Evolutionary conservation across 2,888 invertebrate genomes (phyloP).

Genomic region (Eurois occulta): DNA sequence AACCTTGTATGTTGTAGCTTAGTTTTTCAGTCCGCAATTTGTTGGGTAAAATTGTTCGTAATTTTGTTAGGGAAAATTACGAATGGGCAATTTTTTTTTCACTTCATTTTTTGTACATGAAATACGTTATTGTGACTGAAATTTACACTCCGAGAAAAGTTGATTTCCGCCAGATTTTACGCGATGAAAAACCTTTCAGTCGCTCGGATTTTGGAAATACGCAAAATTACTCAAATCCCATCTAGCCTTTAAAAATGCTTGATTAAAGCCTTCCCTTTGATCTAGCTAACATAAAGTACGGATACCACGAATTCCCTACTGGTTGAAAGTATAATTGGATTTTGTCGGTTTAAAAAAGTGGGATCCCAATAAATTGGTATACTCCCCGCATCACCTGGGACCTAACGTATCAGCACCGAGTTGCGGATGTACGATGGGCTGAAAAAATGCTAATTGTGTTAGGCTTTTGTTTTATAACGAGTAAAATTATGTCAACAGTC

Average conservation of each 20-base stretch:
- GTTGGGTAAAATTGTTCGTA: conserved; percentile 17
- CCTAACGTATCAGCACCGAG: conserved; percentile 26
- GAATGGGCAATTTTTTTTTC: not conserved
- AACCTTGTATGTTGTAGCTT: conserved; percentile 14
- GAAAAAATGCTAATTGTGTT: conserved; percentile 21
- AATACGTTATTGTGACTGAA: not conserved
- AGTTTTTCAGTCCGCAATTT: conserved; percentile 21
- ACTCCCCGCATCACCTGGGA: conserved; percentile 48
- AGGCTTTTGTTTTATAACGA: conserved; percentile 1
- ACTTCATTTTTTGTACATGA: not conserved
- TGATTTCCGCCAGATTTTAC: not conserved
- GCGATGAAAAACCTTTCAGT: not conserved
- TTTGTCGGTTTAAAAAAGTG: conserved; percentile 50
- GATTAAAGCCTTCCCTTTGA: conserved; percentile 25
- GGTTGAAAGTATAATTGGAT: conserved; percentile 51
- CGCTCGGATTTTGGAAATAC: not conserved
- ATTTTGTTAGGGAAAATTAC: conserved; percentile 14
- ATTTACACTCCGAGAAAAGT: too few species aligned
- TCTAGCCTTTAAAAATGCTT: not conserved
- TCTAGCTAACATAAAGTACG: conserved; percentile 4
- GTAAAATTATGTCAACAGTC: not conserved
- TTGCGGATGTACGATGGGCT: not conserved
- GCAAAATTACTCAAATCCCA: not conserved
- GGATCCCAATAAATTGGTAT: conserved; percentile 51
- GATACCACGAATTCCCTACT: conserved; percentile 27